A percentile compares a stretch with the other conserved stretches of the same genome.
Evolutionary conservation across 2,113 vertebrate species (phyloP).

Genomic region (Gymnogyps californianus): DNA sequence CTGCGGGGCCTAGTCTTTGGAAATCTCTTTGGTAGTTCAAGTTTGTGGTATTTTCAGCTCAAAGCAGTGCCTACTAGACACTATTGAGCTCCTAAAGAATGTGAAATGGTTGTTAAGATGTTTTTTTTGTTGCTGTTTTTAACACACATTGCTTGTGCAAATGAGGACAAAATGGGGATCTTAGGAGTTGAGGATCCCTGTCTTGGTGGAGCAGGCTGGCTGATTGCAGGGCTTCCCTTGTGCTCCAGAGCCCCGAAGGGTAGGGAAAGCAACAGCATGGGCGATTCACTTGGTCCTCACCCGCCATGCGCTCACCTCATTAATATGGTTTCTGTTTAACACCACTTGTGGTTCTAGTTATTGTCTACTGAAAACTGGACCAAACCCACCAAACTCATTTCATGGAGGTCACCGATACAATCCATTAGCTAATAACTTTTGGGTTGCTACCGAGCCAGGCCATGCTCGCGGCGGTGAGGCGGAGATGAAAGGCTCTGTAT

Average conservation of each 20-base stretch:
- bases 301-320: fast-evolving
- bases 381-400: neutral
- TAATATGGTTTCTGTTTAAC: neutral
- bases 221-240: neutral
- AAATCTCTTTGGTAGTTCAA: neutral
- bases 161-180: neutral
- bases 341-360: neutral
- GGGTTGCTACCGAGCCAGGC: neutral
- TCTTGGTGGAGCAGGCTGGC: neutral
- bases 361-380: neutral
- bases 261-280: neutral
- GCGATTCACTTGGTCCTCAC: fast-evolving
- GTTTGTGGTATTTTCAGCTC: neutral
- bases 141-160: neutral
- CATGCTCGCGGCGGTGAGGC: fast-evolving
- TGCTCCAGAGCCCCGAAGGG: neutral
- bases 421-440: neutral
- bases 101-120: neutral
- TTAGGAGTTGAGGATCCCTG: neutral
- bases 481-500: constrained; percentile 11
- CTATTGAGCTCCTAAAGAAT: neutral
- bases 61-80: neutral
- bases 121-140: neutral
- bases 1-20: neutral
- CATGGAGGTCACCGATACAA: neutral